phyloP scores from a whole-genome alignment of 2,113 vertebrate genomes.

The Chinchilla lanigera region DNA sequence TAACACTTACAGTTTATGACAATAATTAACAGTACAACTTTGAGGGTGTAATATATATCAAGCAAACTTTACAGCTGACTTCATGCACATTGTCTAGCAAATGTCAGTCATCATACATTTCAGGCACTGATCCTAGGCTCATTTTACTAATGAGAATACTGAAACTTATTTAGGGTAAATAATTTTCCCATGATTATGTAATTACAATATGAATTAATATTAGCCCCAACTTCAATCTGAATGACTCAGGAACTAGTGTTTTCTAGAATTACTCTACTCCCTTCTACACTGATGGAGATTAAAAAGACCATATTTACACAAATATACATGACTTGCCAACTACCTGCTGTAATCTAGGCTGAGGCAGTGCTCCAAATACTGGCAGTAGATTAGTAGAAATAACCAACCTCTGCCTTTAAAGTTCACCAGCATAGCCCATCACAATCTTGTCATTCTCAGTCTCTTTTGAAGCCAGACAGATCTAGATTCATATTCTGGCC shows the following conservation, averaged over 20 bases:
- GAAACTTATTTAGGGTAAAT: background rate
- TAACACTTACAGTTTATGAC: conserved; percentile 12
- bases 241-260: background rate
- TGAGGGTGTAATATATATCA: background rate
- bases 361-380: background rate
- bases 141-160: conserved; percentile 25
- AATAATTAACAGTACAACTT: background rate
- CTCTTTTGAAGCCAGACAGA: background rate
- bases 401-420: background rate
- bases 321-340: background rate
- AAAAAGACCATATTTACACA: background rate
- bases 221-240: background rate
- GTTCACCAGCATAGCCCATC: background rate
- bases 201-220: background rate
- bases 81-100: background rate
- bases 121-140: background rate
- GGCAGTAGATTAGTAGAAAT: background rate
- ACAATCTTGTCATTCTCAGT: background rate
- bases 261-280: background rate
- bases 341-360: background rate
- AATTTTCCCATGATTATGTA: background rate
- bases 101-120: background rate
- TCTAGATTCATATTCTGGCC: background rate
- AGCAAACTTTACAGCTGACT: background rate
- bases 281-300: background rate